These are phyloP conservation scores for Halocynthia roretzi DNA, from an alignment of 23 tunicate species.

Conservation along the genomic window DNA sequence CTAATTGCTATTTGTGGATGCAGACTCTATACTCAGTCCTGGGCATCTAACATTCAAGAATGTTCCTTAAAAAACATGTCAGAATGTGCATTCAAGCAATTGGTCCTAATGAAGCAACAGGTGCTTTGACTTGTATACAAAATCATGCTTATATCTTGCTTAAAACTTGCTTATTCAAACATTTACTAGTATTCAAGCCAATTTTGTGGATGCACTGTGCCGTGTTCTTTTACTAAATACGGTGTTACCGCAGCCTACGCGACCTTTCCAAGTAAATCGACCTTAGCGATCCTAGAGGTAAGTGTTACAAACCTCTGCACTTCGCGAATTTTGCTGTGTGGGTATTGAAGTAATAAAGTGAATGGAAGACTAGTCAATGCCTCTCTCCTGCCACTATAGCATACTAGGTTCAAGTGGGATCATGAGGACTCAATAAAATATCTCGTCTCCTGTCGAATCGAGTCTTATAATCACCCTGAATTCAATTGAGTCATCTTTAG, in stretches of 20 bases:
- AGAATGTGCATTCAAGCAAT: background rate
- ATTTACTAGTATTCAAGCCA: background rate
- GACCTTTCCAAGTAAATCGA: constrained; percentile 1
- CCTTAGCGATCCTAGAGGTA: background rate
- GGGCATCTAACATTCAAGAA: background rate
- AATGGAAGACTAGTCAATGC: too few species aligned
- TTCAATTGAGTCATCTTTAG: too few species aligned
- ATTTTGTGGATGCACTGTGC: background rate
- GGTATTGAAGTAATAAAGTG: too few species aligned
- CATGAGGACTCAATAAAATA: too few species aligned
- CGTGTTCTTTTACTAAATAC: background rate
- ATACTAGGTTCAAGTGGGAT: too few species aligned
- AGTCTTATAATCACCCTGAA: too few species aligned
- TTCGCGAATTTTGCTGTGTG: background rate
- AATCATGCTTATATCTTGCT: background rate
- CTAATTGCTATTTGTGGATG: background rate
- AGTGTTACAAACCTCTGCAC: background rate
- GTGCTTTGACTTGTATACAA: background rate
- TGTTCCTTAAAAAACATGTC: background rate
- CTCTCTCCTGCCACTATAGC: too few species aligned
- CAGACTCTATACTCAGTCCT: background rate
- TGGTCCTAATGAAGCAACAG: background rate
- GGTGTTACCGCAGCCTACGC: background rate
- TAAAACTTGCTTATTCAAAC: background rate
- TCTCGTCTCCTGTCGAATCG: too few species aligned